Percentiles rank a stretch among this genome's conserved stretches.
Conservation (phyloP, 92 coral and sea anemone genomes). For the Actinostola sp. region DNA sequence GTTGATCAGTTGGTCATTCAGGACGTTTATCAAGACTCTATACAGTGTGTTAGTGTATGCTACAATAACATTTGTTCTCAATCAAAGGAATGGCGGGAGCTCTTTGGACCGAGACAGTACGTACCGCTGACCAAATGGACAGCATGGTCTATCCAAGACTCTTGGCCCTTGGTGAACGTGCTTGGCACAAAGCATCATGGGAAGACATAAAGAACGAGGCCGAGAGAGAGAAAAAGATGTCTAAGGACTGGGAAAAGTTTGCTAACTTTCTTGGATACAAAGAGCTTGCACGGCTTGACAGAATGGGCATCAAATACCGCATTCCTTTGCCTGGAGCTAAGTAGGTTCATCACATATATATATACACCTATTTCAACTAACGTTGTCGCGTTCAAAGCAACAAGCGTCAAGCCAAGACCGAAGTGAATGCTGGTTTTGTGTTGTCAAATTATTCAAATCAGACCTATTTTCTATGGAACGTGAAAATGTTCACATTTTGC, state of each 20-base stretch:
- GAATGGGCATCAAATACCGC: constrained; percentile 74
- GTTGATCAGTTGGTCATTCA: too few relatives aligned
- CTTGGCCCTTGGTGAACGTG: constrained; percentile 88
- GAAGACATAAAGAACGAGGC: constrained; percentile 56
- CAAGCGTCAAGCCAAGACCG: background rate
- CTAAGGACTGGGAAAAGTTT: constrained; percentile 76
- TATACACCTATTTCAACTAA: background rate
- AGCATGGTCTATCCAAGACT: constrained; percentile 88
- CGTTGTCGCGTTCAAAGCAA: background rate
- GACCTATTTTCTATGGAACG: too few relatives aligned
- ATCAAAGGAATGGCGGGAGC: constrained; percentile 81
- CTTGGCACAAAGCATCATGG: constrained; percentile 97
- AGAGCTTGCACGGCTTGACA: constrained; percentile 82
- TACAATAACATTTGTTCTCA: background rate
- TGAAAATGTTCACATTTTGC: too few relatives aligned
- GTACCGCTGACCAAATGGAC: constrained; percentile 83
- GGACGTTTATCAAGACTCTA: too few relatives aligned
- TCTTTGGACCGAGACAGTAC: constrained; percentile 93
- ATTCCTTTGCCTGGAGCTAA: constrained; percentile 83
- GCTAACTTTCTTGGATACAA: constrained; percentile 81
- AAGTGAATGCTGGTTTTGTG: too few relatives aligned
- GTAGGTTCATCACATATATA: constrained; percentile 24
- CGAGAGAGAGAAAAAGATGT: constrained; percentile 40
- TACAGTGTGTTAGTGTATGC: too few relatives aligned
- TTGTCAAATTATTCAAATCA: too few relatives aligned